A percentile compares a stretch with the other conserved stretches of the same genome.
Evolutionary conservation across 2,888 invertebrate genomes (phyloP).

Genomic region (Teleogryllus oceanicus): DNA sequence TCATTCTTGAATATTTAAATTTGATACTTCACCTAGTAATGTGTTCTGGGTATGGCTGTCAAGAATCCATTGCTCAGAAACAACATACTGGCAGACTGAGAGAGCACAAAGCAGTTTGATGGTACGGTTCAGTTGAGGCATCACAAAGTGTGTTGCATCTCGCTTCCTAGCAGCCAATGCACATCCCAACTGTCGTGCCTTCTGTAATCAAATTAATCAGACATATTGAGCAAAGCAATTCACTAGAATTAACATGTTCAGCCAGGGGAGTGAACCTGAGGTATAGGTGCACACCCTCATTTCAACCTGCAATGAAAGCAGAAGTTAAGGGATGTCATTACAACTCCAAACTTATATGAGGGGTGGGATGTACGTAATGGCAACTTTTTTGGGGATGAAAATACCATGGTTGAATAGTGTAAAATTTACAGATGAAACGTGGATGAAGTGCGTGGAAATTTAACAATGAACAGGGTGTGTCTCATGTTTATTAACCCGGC

Average conservation of each 20-base stretch:
- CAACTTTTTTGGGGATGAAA: too few species aligned
- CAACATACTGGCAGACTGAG: constrained; percentile 73
- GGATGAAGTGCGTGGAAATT: too few species aligned
- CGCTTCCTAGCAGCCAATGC: constrained; percentile 67
- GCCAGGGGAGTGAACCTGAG: neutral
- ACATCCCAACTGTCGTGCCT: constrained; percentile 75
- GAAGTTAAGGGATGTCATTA: too few species aligned
- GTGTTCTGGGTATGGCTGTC: constrained; percentile 76
- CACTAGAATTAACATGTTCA: constrained; percentile 24
- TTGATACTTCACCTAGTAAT: constrained; percentile 60
- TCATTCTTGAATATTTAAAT: too few species aligned
- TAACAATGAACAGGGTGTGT: too few species aligned
- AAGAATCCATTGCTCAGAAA: constrained; percentile 79
- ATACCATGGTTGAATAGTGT: too few species aligned
- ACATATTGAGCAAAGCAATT: neutral
- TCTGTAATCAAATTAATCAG: constrained; percentile 45
- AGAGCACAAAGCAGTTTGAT: constrained; percentile 83
- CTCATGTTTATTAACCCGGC: too few species aligned
- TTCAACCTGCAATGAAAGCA: too few species aligned
- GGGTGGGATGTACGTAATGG: too few species aligned
- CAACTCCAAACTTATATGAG: too few species aligned
- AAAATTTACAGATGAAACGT: too few species aligned
- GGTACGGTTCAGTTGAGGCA: constrained; percentile 75
- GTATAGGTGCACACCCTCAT: neutral
- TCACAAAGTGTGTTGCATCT: constrained; percentile 86